Conservation (phyloP, 2,888 invertebrate species). For the Apoda limacodes region DNA sequence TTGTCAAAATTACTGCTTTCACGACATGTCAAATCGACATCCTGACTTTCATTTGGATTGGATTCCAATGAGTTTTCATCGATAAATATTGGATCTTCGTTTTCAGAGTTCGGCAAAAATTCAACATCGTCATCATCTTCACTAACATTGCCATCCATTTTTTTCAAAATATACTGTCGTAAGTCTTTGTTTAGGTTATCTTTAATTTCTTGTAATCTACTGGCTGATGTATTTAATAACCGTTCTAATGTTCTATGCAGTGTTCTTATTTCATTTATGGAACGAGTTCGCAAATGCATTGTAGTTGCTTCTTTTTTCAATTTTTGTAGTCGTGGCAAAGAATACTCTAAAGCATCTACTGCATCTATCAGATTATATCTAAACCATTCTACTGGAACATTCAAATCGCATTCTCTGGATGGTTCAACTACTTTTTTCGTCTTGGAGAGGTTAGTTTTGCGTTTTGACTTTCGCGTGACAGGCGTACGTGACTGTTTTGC, state of each 20-base stretch:
- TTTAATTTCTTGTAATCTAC: conserved; percentile 64
- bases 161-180: conserved; percentile 56
- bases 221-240: conserved; percentile 62
- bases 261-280: conserved; percentile 58
- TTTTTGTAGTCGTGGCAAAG: conserved; percentile 59
- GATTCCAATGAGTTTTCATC: conserved; percentile 64
- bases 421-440: conserved; percentile 11
- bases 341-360: conserved; percentile 67
- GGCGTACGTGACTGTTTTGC: conserved; percentile 13
- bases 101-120: conserved; percentile 42
- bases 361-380: conserved; percentile 69
- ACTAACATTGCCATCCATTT: conserved; percentile 28
- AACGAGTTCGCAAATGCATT: conserved; percentile 52
- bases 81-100: conserved; percentile 62
- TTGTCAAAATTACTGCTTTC: conserved; percentile 57
- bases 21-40: conserved; percentile 50
- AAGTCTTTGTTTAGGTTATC: conserved; percentile 67
- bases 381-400: conserved; percentile 68
- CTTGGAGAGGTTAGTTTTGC: conserved; percentile 15
- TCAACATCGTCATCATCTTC: conserved; percentile 55
- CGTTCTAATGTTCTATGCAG: conserved; percentile 68
- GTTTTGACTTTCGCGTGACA: conserved; percentile 22
- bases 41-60: conserved; percentile 35
- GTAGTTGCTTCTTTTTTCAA: conserved; percentile 59
- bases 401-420: conserved; percentile 36